These are phyloP conservation scores for Megamerina dolium DNA, from an alignment of 2,888 invertebrate genomes.

Conservation along the genomic window DNA sequence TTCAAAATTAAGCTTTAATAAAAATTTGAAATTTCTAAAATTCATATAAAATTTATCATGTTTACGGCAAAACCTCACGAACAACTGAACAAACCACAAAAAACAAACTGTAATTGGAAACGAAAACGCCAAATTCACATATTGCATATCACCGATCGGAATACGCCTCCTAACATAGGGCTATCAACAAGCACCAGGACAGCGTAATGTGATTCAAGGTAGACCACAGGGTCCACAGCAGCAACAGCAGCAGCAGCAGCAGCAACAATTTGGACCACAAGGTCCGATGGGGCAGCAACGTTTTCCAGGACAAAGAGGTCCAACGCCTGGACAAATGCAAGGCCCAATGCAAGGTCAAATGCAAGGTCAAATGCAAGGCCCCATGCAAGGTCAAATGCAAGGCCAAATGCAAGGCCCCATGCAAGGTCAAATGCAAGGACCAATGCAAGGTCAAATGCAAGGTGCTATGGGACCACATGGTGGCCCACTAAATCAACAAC, in stretches of 20 bases:
- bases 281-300: constrained; percentile 45
- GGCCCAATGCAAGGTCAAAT: constrained; percentile 29
- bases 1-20: constrained; percentile 28
- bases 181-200: constrained; percentile 37
- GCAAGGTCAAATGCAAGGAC: constrained; percentile 28
- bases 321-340: constrained; percentile 33
- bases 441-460: constrained; percentile 29
- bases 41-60: constrained; percentile 26
- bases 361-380: constrained; percentile 27
- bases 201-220: constrained; percentile 38
- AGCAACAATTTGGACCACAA: constrained; percentile 47
- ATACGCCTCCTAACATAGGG: no score
- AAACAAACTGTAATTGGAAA: no score
- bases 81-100: no score
- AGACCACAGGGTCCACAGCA: constrained; percentile 46
- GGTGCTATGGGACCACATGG: constrained; percentile 26
- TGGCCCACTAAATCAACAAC: constrained; percentile 32
- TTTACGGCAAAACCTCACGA: background rate
- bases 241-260: constrained; percentile 51
- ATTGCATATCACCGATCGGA: no score
- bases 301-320: constrained; percentile 35
- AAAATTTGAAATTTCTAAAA: constrained; percentile 36
- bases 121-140: no score
- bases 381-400: constrained; percentile 30
- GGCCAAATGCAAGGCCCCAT: constrained; percentile 29